phyloP scores from a whole-genome alignment of 2,888 invertebrate genomes.

The Melieria omissa region DNA sequence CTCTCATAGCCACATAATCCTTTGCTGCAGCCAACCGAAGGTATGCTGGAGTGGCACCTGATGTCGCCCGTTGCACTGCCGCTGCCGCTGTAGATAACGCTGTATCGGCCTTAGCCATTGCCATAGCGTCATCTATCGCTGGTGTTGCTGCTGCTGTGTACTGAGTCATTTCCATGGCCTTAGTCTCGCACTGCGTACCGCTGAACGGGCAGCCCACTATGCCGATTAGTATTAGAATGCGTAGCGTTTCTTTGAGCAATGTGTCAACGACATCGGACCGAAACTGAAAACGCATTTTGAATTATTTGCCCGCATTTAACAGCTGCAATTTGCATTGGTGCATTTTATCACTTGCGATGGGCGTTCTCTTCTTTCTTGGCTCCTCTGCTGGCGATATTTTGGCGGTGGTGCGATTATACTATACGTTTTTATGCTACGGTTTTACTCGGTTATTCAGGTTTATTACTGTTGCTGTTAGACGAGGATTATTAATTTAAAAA shows the following conservation, averaged over 20 bases:
- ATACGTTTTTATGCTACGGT: background rate
- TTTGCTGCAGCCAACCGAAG: slow-evolving; percentile 39
- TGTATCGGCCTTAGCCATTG: slow-evolving; percentile 1
- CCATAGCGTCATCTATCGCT: slow-evolving; percentile 11
- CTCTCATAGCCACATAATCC: slow-evolving; percentile 37
- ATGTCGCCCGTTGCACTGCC: slow-evolving; percentile 36
- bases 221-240: slow-evolving; percentile 51
- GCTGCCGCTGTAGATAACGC: slow-evolving; percentile 28
- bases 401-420: background rate
- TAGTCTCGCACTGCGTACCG: slow-evolving; percentile 45
- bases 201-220: slow-evolving; percentile 50
- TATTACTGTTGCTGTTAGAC: slow-evolving; percentile 9
- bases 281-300: slow-evolving; percentile 55
- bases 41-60: slow-evolving; percentile 31
- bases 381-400: background rate
- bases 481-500: slow-evolving; percentile 22
- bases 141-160: slow-evolving; percentile 13
- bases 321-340: slow-evolving; percentile 30
- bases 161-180: slow-evolving; percentile 41
- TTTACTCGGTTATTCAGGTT: slow-evolving; percentile 13
- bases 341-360: slow-evolving; percentile 17
- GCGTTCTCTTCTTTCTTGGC: background rate
- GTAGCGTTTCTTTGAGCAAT: slow-evolving; percentile 51
- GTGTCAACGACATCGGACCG: slow-evolving; percentile 47
- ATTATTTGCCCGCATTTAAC: slow-evolving; percentile 47